Conservation (phyloP, 2,797 vertebrate species). For the Mormyrus hasselquistii region DNA sequence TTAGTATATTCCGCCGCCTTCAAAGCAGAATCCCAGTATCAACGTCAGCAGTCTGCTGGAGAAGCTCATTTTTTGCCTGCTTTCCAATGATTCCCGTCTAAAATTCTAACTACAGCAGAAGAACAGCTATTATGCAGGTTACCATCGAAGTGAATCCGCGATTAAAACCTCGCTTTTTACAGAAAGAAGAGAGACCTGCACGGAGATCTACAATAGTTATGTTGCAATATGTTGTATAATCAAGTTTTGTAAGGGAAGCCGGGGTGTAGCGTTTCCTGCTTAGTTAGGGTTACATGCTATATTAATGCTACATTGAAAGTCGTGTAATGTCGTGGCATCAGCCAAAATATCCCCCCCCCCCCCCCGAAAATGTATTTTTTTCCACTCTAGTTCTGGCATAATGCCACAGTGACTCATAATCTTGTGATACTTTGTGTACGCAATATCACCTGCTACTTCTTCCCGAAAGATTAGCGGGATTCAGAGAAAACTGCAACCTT, state of each 20-base stretch:
- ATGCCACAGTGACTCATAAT: slow-evolving; percentile 16
- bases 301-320: background rate
- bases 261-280: background rate
- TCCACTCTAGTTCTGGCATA: background rate
- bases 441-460: slow-evolving; percentile 6
- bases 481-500: background rate
- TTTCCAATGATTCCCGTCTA: background rate
- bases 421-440: slow-evolving; percentile 15
- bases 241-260: slow-evolving; percentile 2
- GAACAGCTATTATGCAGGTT: background rate
- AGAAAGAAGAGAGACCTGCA: background rate
- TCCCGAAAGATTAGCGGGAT: slow-evolving; percentile 8
- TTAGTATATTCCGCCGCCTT: slow-evolving; percentile 23
- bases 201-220: background rate
- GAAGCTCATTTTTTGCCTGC: background rate
- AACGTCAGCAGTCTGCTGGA: slow-evolving; percentile 18
- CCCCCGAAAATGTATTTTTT: background rate
- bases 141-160: background rate
- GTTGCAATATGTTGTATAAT: background rate
- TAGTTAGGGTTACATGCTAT: background rate
- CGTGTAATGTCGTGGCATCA: background rate
- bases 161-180: background rate
- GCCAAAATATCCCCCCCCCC: background rate
- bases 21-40: slow-evolving; percentile 1
- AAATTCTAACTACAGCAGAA: background rate